Percentiles rank a stretch among this genome's conserved stretches.
Conservation (phyloP, 2,888 invertebrate genomes). For the Oeneis ivallda region DNA sequence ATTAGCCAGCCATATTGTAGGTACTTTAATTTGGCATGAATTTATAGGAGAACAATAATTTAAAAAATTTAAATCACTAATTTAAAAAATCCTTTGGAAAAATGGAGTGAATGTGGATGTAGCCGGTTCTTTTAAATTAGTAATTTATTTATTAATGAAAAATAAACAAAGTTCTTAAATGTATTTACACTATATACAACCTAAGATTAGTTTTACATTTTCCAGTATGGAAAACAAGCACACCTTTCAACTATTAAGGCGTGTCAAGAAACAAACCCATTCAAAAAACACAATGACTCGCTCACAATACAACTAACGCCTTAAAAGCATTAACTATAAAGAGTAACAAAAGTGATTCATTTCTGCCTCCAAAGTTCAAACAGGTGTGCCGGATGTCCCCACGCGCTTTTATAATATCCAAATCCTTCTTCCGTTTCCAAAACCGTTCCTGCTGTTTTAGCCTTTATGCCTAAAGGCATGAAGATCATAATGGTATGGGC, state of each 20-base stretch:
- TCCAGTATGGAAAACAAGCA: conserved; percentile 7
- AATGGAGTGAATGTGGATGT: too few species aligned
- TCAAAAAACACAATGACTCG: conserved; percentile 32
- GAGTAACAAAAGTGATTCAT: conserved; percentile 43
- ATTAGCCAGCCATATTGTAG: too few species aligned
- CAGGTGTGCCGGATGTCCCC: conserved; percentile 51
- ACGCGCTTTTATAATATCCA: conserved; percentile 42
- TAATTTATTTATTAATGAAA: too few species aligned
- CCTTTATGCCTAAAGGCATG: neutral
- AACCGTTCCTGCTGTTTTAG: neutral
- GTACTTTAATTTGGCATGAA: too few species aligned
- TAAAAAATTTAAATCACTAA: too few species aligned
- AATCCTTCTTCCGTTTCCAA: conserved; percentile 45
- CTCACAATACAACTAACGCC: conserved; percentile 29
- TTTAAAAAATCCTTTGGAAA: too few species aligned
- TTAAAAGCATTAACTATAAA: conserved; percentile 34
- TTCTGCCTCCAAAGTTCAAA: conserved; percentile 38
- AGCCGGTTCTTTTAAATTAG: too few species aligned
- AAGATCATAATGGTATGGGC: neutral
- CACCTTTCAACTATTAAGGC: conserved; percentile 28
- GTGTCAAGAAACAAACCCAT: conserved; percentile 30
- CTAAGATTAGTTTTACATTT: neutral
- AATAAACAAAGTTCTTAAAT: neutral
- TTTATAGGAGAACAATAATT: too few species aligned
- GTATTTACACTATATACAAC: neutral